Base-by-base conservation (phyloP, 2,888 invertebrate genomes). In the Amblyteles armatorius region DNA sequence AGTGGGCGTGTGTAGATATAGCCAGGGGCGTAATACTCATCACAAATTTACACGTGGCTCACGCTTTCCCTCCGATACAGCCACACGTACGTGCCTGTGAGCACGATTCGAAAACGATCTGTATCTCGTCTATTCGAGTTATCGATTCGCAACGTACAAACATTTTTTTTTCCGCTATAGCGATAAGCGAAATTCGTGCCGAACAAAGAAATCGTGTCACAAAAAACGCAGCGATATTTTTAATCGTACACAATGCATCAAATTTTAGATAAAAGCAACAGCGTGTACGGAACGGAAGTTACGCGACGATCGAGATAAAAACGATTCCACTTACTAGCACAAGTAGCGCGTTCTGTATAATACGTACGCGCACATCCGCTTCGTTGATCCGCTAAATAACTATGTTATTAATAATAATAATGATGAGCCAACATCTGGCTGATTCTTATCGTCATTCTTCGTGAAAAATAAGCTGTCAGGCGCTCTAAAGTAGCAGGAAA, bases 21-120 rank as follows among this genome's bases (percentile, higher is more conserved):
- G 3, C 48, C 76, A 52, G 65, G 76, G 63, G 76, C 76, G 76
- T 76, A 63, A 48, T 65, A 36, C 48, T 40, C 26, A 22, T 60
- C 33, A 76, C 50, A 52, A 65, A 76, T 76, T 52, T 19, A 33
- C 33, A 50, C 76, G 36, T 22, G 26, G 57, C 26, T 65, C 65
- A 76, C 76, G 76, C 19, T 50, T 76, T 50, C 1, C 6, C 50
- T 26, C 48, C 9, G 29, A 48, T 63, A 74, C 63, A 74, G 63
- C 19, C 19, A 19, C 19, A 29, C 36, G 57, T 65, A 76, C 76
- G 76, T 76, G 76, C 65, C 36, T 65, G n/a, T 5, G 19, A 19
- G 22, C 74, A 65, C 33, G 60, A 60, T 74, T 48, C 50, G 22
- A 76, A 50, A 33, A 63, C 13, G 50, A 76, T 50, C 19, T n/a